These are phyloP conservation scores for Rhopalosiphum nymphaeae DNA, from an alignment of 2,888 invertebrate species.

Conservation along the genomic window DNA sequence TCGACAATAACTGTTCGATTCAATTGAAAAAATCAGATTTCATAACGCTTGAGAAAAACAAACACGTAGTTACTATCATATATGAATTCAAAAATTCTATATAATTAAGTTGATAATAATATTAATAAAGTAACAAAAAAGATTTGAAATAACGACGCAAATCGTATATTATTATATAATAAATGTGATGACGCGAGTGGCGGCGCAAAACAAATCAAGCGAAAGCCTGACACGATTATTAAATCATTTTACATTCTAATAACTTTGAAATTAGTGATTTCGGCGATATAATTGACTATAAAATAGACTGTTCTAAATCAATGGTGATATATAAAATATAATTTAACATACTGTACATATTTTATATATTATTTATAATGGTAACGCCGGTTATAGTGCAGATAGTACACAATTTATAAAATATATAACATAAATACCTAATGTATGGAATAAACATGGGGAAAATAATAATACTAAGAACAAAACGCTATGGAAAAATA, in stretches of 20 bases:
- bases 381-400: background rate
- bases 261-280: background rate
- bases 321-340: background rate
- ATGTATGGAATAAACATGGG: no score
- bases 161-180: background rate
- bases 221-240: background rate
- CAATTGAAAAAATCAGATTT: background rate
- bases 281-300: background rate
- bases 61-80: background rate
- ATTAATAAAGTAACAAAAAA: background rate
- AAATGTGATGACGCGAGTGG: background rate
- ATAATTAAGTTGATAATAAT: background rate
- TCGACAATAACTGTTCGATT: background rate
- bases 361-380: background rate
- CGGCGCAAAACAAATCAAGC: conserved; percentile 3
- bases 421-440: no score
- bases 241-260: background rate
- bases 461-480: no score
- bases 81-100: background rate
- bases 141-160: background rate
- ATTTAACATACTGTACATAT: background rate
- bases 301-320: no score
- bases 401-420: no score
- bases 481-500: no score
- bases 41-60: background rate